Evolutionary conservation across 2,113 vertebrate species (phyloP).

Genomic region (Callipepla squamata): DNA sequence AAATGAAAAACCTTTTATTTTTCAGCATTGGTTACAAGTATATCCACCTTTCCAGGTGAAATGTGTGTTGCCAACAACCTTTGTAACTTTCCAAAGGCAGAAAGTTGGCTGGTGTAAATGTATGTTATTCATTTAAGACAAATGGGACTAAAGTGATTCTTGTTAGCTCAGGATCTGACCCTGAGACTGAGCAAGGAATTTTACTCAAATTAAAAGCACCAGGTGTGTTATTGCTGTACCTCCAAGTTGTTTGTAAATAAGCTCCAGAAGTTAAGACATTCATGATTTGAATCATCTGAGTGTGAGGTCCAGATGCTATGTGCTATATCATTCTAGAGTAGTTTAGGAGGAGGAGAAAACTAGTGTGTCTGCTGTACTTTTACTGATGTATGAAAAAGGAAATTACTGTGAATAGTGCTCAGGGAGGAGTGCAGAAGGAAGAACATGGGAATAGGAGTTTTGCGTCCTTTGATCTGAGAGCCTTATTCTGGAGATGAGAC

Average conservation of each 20-base stretch:
- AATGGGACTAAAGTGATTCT: not conserved
- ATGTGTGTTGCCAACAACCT: not conserved
- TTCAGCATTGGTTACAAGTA: not conserved
- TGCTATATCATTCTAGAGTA: not conserved
- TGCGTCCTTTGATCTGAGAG: not conserved
- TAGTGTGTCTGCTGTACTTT: fast-evolving
- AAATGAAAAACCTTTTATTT: not conserved
- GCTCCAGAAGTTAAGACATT: not conserved
- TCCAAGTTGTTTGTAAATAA: not conserved
- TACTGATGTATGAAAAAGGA: not conserved
- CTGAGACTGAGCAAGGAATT: not conserved
- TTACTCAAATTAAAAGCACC: not conserved
- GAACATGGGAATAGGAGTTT: not conserved
- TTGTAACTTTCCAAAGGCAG: not conserved
- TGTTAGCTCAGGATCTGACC: not conserved
- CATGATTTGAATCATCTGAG: not conserved
- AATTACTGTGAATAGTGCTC: not conserved
- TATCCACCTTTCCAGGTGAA: not conserved
- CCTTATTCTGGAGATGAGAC: not conserved
- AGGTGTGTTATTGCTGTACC: not conserved
- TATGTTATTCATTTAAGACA: not conserved
- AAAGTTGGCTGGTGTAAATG: not conserved
- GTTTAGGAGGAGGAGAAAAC: not conserved
- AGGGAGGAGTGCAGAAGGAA: not conserved
- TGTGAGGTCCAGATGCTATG: not conserved